These are phyloP conservation scores for Ctenodactylus gundi DNA, from an alignment of 2,113 vertebrate species.

Conservation along the genomic window DNA sequence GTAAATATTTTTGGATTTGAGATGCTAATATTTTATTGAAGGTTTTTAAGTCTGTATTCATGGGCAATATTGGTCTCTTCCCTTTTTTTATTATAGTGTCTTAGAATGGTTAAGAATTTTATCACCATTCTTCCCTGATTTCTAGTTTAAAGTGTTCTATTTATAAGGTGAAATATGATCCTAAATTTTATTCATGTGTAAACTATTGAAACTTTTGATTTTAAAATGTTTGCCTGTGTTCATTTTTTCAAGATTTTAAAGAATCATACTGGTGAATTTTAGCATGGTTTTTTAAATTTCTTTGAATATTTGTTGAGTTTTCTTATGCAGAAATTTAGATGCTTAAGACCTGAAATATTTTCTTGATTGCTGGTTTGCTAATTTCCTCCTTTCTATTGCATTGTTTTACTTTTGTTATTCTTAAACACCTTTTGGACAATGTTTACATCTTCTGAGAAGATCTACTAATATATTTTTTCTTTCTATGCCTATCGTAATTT, in stretches of 20 bases:
- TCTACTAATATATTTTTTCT: not conserved
- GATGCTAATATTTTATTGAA: not conserved
- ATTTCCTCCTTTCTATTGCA: not conserved
- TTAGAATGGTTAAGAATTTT: not conserved
- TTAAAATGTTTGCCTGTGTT: not conserved
- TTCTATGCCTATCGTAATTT: not conserved
- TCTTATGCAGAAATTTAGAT: not conserved
- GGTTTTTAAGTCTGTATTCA: not conserved
- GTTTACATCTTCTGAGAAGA: not conserved
- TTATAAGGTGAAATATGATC: not conserved
- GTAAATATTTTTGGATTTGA: not conserved
- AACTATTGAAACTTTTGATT: not conserved
- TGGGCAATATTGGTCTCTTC: not conserved
- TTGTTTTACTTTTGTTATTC: not conserved
- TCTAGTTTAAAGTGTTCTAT: not conserved
- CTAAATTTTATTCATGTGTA: not conserved
- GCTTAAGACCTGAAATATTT: not conserved
- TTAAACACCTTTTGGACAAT: not conserved
- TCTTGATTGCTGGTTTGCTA: not conserved
- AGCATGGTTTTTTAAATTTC: not conserved
- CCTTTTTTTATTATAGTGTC: not conserved
- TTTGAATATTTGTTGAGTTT: not conserved
- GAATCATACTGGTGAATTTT: not conserved
- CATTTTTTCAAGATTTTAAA: not conserved
- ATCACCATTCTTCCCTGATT: not conserved